Evolutionary conservation across 2,888 invertebrate species (phyloP), one percentile per base, ranked within the genome.

Genomic region (Eupithecia pulchellata): DNA sequence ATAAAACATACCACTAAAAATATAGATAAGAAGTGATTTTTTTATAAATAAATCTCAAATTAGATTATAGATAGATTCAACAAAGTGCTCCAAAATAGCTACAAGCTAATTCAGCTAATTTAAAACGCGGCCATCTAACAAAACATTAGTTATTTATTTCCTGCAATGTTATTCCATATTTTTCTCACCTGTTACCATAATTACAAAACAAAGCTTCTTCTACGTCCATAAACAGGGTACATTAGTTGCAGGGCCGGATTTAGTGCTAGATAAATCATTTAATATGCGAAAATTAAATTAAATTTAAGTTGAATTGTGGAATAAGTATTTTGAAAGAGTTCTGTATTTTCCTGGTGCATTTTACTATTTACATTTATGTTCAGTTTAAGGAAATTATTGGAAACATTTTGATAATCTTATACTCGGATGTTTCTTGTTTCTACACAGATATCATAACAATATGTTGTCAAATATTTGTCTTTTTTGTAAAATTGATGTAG

Each of bases 101-200:
- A 27, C 9, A 32, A 14, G 3, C 58, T 9, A 58, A 58, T 58
- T 17, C 17, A 57, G 17, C 8, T 57, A 29, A 27, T 29, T 58
- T 58, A 8, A 32, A 36, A 55, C 25, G 36, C 27, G 29, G 36
- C 17, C 30, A 42, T 60, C 17, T n/a, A 57, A 32, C 32, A 61
- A 30, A 62, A 61, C 14, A 30, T 52, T 2, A 25, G n/a, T 61
- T 65, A 63, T 68, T 68, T 66, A 66, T 63, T 69, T 42, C 64
- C 61, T 34, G 20, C 5, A 34, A 58, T 66, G 62, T 17, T n/a
- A 66, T 66, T 69, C 66, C 60, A 69, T 72, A 69, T 72, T 68
- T 75, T 77, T 76, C 75, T 76, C 78, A 77, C 78, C 78, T 80
- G 79, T 75, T 80, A 75, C 78, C 80, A 70, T 81, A 81, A 81